Evolutionary conservation across 2,797 vertebrate genomes (phyloP).

Genomic region (Sarcophilus harrisii): DNA sequence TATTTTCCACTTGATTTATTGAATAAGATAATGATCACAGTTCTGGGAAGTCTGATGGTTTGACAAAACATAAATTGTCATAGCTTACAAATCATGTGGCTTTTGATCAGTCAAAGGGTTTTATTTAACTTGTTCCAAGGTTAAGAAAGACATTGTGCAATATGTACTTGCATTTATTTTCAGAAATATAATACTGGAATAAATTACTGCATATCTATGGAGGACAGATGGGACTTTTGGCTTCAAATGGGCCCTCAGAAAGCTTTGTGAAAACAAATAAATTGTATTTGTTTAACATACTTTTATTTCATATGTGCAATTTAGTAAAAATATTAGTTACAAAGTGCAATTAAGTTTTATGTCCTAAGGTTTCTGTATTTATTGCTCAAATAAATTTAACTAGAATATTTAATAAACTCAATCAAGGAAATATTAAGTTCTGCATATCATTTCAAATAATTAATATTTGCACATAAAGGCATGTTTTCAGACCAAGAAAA

Average conservation of each 20-base stretch:
- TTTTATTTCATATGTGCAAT: constrained; percentile 50
- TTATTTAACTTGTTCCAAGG: constrained; percentile 79
- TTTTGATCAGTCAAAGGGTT: constrained; percentile 65
- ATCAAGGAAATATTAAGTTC: constrained; percentile 49
- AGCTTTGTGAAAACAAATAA: constrained; percentile 70
- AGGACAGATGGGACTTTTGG: constrained; percentile 66
- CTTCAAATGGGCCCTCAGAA: constrained; percentile 73
- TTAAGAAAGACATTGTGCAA: constrained; percentile 74
- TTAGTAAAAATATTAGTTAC: constrained; percentile 41
- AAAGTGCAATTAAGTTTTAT: constrained; percentile 42
- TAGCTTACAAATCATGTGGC: constrained; percentile 69
- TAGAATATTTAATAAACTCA: constrained; percentile 1
- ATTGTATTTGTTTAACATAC: constrained; percentile 67
- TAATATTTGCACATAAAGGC: not conserved
- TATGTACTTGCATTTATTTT: constrained; percentile 80
- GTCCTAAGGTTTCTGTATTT: constrained; percentile 49
- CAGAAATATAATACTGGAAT: constrained; percentile 74
- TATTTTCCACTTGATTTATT: constrained; percentile 68
- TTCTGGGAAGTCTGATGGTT: constrained; percentile 64
- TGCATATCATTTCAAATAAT: constrained; percentile 38
- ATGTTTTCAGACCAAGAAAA: constrained; percentile 21
- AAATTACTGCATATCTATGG: constrained; percentile 76
- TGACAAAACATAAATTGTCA: constrained; percentile 66
- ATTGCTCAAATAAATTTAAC: constrained; percentile 54
- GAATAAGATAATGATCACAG: constrained; percentile 73